Conservation (phyloP, 2,113 vertebrate genomes). For the Catharus minimus region DNA sequence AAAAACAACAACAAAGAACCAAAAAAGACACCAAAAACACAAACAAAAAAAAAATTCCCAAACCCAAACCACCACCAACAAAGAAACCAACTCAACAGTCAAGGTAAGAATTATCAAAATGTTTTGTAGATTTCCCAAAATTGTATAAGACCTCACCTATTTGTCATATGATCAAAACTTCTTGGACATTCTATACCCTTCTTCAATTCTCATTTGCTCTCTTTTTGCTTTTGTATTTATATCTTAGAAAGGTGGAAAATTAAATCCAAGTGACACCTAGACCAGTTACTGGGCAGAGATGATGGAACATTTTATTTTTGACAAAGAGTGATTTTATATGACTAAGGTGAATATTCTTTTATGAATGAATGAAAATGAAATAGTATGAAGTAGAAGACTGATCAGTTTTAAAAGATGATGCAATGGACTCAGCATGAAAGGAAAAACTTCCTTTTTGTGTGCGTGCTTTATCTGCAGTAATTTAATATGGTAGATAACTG, state of each 20-base stretch:
- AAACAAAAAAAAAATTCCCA: background rate
- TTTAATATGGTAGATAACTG: background rate
- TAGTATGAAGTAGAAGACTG: rapidly evolving
- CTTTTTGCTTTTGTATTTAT: background rate
- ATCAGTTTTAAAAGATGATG: background rate
- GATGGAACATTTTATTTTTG: background rate
- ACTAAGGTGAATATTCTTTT: background rate
- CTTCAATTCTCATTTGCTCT: background rate
- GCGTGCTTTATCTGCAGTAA: background rate
- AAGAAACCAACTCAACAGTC: background rate
- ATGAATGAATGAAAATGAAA: background rate
- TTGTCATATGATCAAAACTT: background rate
- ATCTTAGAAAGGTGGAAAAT: background rate
- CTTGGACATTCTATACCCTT: background rate
- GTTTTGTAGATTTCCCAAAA: background rate
- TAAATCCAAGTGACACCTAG: background rate
- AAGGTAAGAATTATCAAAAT: background rate
- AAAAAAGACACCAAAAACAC: background rate
- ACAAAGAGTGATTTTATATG: background rate
- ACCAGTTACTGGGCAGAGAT: background rate
- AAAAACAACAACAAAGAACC: too few relatives aligned
- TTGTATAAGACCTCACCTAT: background rate
- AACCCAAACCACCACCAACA: background rate
- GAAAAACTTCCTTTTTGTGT: background rate
- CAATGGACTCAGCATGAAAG: background rate